A percentile compares a stretch with the other conserved stretches of the same genome.
phyloP scores from a whole-genome alignment of 2,797 vertebrate species.

The Brotula barbata region DNA sequence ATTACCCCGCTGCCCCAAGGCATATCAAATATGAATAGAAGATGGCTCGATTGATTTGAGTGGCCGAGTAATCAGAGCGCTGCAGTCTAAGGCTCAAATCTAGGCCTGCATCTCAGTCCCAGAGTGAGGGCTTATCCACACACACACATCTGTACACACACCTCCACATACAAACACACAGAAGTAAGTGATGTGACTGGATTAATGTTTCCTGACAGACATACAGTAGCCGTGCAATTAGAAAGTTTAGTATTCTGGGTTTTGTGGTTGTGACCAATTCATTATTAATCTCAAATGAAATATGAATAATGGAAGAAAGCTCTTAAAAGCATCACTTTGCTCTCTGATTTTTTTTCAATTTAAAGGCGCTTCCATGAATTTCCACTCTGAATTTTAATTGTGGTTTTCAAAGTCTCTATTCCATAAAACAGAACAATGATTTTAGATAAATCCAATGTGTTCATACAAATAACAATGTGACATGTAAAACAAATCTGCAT shows the following conservation, averaged over 20 bases:
- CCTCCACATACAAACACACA: conserved; percentile 23
- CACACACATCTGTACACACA: conserved; percentile 12
- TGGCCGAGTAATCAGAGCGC: conserved; percentile 76
- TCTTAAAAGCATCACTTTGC: conserved; percentile 34
- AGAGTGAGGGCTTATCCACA: conserved; percentile 4
- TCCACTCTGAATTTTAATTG: not conserved
- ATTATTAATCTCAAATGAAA: conserved; percentile 70
- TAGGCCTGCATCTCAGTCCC: conserved; percentile 26
- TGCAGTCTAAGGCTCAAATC: conserved; percentile 66
- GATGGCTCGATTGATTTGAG: conserved; percentile 70
- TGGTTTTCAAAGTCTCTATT: no score
- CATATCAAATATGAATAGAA: conserved; percentile 83
- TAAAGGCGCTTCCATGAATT: not conserved
- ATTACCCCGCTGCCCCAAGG: conserved; percentile 68
- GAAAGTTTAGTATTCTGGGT: conserved; percentile 54
- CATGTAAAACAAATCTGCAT: no score
- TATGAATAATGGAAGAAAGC: conserved; percentile 70
- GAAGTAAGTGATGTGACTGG: conserved; percentile 13
- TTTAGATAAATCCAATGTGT: no score
- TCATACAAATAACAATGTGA: no score
- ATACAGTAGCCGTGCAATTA: conserved; percentile 63
- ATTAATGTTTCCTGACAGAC: conserved; percentile 55
- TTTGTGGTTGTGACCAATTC: conserved; percentile 60
- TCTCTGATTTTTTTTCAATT: conserved; percentile 34
- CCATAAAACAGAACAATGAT: no score